phyloP scores from a whole-genome alignment of 2,113 vertebrate species.

The Orycteropus afer region DNA sequence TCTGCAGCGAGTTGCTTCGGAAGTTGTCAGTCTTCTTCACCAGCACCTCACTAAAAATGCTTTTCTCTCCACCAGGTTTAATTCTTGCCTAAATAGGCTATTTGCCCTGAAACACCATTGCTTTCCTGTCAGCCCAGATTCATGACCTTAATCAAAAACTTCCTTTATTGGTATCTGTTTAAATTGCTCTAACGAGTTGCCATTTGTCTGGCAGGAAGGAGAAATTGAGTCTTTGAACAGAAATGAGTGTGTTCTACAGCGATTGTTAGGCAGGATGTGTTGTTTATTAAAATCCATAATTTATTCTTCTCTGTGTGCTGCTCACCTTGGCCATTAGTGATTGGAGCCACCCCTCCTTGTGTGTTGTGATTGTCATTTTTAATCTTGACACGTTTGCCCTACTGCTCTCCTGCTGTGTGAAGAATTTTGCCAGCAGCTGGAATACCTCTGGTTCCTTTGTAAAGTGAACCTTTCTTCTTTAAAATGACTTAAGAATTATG shows the following conservation, averaged over 20 bases:
- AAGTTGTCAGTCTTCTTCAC: neutral
- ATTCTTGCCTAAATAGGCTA: slow-evolving; percentile 62
- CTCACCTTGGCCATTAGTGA: slow-evolving; percentile 1
- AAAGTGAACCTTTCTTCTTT: slow-evolving; percentile 42
- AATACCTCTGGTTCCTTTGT: slow-evolving; percentile 28
- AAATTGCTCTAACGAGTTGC: slow-evolving; percentile 76
- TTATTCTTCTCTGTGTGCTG: neutral
- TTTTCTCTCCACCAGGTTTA: slow-evolving; percentile 42
- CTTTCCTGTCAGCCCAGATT: slow-evolving; percentile 77
- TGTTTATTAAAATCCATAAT: slow-evolving; percentile 64
- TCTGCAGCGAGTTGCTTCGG: neutral
- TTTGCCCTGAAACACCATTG: slow-evolving; percentile 59
- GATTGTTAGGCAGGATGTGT: slow-evolving; percentile 21
- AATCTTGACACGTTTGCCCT: neutral
- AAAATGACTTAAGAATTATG: slow-evolving; percentile 44
- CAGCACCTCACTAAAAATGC: neutral
- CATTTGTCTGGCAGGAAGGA: slow-evolving; percentile 66
- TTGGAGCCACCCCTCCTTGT: neutral
- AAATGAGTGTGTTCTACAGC: slow-evolving; percentile 28
- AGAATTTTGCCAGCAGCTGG: slow-evolving; percentile 3
- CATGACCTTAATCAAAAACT: slow-evolving; percentile 75
- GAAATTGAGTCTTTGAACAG: slow-evolving; percentile 69
- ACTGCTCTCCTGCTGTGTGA: neutral
- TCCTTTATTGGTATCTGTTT: slow-evolving; percentile 75
- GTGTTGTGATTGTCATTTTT: slow-evolving; percentile 44